phyloP scores from a whole-genome alignment of 2,888 invertebrate species.

The Cepaea hortensis region DNA sequence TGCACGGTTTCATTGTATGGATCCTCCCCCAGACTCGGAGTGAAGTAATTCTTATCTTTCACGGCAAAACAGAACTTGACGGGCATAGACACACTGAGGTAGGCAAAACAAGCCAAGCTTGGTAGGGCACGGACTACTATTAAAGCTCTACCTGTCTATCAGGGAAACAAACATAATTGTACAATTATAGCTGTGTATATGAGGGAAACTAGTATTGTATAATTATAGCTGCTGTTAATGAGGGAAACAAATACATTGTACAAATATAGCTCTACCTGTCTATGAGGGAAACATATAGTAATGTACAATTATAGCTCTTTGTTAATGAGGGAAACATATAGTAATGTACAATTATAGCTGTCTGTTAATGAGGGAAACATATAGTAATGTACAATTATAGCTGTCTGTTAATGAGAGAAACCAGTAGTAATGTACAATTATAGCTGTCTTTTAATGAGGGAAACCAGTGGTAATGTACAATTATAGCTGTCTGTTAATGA shows the following conservation, averaged over 20 bases:
- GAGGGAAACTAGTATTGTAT: no score
- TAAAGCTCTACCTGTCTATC: conserved; percentile 29
- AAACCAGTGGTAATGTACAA: no score
- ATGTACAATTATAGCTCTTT: no score
- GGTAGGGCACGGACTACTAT: conserved; percentile 34
- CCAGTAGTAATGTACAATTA: neutral
- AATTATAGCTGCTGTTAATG: no score
- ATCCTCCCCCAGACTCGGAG: neutral
- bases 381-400: no score
- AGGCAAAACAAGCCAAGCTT: conserved; percentile 16
- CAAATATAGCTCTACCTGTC: conserved; percentile 29
- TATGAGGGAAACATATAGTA: neutral
- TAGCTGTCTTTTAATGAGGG: neutral
- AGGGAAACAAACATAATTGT: neutral
- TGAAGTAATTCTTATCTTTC: conserved; percentile 36
- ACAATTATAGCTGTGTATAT: neutral
- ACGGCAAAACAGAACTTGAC: conserved; percentile 52
- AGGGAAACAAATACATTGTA: no score
- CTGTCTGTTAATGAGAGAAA: no score
- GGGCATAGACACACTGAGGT: conserved; percentile 49
- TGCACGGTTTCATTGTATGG: conserved; percentile 44
- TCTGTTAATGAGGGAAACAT: neutral
- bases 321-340: no score
- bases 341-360: neutral
- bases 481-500: no score